Base-by-base conservation (phyloP, 2,888 invertebrate species). In the Polyommatus iphigenia region DNA sequence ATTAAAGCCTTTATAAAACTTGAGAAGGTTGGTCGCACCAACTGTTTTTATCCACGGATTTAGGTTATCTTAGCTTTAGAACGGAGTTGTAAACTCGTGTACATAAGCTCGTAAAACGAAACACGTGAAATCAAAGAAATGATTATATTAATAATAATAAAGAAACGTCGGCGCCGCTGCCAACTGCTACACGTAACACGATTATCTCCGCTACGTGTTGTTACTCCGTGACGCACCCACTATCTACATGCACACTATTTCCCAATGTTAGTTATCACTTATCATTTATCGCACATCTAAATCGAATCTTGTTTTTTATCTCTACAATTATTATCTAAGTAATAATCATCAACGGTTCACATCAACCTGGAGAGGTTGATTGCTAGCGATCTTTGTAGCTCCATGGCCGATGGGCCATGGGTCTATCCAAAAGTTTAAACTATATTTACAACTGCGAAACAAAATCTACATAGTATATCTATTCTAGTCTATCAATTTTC, bases 121-220 rank as follows among this genome's bases (percentile, higher is more conserved):
- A 67, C 67, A 67, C 67, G 18, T 67, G 67, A 67, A 67, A 67
- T 29, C 29, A 67, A 32, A 67, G 29, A 67, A 67, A 67, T 67
- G 6, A 32, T 67, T 32, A 67, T 67, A 67, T 67, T 29, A 67
- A 67, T 67, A 24, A 24, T 24, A 24, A 29, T 29, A 29, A 29
- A 29, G 67, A 54, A 32, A 32, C 67, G 67, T 32, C 29, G 29
- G 29, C 67, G 67, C 15, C 32, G 29, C 67, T 67, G 67, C 67
- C 67, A 67, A 67, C 67, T 32, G 62, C 59, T 59, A 62, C 67
- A 32, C n/a, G n/a, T n/a, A n/a, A n/a, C 2, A 24, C 29, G 29
- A 67, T 67, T 67, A 67, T 67, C 67, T 29, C 67, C 29, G 67
- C 67, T 67, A 67, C 67, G 67, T 67, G 67, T 67, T 32, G 67